Percentiles rank a stretch among this genome's conserved stretches.
phyloP scores from a whole-genome alignment of 1,140 invertebrate genomes.

The Temnothorax longispinosus region DNA sequence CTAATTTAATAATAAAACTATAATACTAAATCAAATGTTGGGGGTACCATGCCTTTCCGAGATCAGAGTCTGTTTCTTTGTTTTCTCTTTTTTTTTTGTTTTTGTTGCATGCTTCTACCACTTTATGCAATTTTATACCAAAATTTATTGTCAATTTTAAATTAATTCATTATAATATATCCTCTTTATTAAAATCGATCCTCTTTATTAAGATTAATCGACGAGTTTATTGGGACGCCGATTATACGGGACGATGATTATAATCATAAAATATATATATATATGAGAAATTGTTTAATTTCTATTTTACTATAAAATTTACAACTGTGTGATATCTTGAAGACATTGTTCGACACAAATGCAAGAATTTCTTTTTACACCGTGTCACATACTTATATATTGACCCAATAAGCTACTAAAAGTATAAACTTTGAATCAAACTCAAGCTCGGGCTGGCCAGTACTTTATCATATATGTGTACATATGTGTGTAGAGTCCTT shows the following conservation, averaged over 20 bases:
- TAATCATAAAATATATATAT: constrained; percentile 81
- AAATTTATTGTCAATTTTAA: constrained; percentile 84
- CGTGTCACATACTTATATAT: constrained; percentile 47
- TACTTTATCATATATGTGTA: constrained; percentile 60
- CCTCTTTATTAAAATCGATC: constrained; percentile 60
- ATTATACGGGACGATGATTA: constrained; percentile 63
- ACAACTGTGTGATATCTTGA: constrained; percentile 56
- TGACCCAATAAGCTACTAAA: constrained; percentile 68
- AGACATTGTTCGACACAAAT: background rate
- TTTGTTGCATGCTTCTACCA: constrained; percentile 69
- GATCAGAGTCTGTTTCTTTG: constrained; percentile 75
- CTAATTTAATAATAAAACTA: constrained; percentile 84
- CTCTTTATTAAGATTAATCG: constrained; percentile 34
- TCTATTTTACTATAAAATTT: constrained; percentile 74
- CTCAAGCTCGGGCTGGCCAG: constrained; percentile 76
- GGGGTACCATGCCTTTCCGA: constrained; percentile 80
- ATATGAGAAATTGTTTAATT: constrained; percentile 50
- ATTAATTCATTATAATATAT: constrained; percentile 71
- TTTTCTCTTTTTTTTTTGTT: constrained; percentile 54
- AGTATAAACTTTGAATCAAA: constrained; percentile 83
- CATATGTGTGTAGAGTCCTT: constrained; percentile 49
- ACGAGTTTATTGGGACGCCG: constrained; percentile 45
- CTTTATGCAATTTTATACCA: constrained; percentile 79
- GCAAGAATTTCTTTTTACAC: constrained; percentile 43
- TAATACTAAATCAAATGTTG: constrained; percentile 84